Percentiles rank a stretch among this genome's conserved stretches.
These are phyloP conservation scores for Meloidogyne exigua DNA, from an alignment of 1,140 invertebrate species.

Conservation along the genomic window DNA sequence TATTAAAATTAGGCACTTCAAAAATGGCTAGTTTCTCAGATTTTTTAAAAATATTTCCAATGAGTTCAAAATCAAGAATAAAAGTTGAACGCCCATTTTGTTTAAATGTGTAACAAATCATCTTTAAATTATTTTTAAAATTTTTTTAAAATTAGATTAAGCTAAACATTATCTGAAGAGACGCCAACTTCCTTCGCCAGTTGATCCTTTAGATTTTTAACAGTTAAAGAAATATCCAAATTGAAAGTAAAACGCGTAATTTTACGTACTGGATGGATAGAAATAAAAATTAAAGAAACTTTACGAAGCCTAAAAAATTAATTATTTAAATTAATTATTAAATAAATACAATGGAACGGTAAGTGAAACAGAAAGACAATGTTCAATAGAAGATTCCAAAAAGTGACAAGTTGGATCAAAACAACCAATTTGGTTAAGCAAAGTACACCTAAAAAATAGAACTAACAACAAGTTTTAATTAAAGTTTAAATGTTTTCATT, in stretches of 20 bases:
- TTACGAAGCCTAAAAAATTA: constrained; percentile 22
- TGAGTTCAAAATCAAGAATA: too few species aligned
- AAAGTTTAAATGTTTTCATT: too few species aligned
- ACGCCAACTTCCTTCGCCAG: not conserved
- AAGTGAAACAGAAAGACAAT: constrained; percentile 90
- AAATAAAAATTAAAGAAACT: constrained; percentile 30
- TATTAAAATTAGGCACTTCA: too few species aligned
- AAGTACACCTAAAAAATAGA: constrained; percentile 40
- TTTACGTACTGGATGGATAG: constrained; percentile 17
- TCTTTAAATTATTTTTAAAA: too few species aligned
- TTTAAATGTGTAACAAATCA: too few species aligned
- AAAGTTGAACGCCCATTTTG: too few species aligned
- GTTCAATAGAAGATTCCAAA: constrained; percentile 93
- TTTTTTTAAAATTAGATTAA: too few species aligned
- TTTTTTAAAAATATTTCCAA: too few species aligned
- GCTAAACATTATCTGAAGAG: too few species aligned
- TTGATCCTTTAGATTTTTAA: constrained; percentile 29
- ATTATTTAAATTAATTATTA: not conserved
- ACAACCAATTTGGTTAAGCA: constrained; percentile 85
- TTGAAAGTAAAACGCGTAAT: constrained; percentile 24
- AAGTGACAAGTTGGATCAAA: constrained; percentile 76
- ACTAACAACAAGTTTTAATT: too few species aligned
- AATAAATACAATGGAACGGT: constrained; percentile 76
- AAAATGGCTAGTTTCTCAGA: too few species aligned
- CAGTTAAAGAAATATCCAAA: not conserved